Percentiles rank a stretch among this genome's conserved stretches.
These are phyloP conservation scores for Drosophila aff. DNA, from an alignment of 1,140 invertebrate genomes.

Conservation along the genomic window DNA sequence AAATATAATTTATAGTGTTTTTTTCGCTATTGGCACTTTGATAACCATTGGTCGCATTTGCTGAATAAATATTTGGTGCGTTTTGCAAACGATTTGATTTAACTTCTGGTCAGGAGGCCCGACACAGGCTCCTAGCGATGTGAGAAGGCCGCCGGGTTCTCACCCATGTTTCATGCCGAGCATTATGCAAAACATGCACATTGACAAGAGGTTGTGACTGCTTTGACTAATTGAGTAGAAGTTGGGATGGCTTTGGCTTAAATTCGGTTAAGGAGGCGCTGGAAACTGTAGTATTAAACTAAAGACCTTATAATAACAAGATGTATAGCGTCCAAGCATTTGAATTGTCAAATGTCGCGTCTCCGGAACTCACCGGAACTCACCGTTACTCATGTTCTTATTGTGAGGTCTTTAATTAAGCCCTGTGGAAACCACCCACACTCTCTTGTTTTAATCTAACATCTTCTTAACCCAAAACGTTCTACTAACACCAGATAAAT, in stretches of 20 bases:
- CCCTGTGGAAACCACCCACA: neutral
- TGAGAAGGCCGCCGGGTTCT: constrained; percentile 23
- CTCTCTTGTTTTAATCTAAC: constrained; percentile 1
- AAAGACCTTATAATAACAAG: neutral
- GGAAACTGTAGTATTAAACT: constrained; percentile 7
- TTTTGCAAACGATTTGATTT: constrained; percentile 67
- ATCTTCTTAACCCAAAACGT: neutral
- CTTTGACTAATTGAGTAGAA: constrained; percentile 46
- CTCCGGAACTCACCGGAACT: no score
- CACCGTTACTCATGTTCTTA: neutral
- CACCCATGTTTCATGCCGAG: constrained; percentile 40
- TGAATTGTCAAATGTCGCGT: no score
- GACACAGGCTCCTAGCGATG: constrained; percentile 7
- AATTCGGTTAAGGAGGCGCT: constrained; percentile 13
- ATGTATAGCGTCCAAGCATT: neutral
- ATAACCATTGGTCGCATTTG: constrained; percentile 33
- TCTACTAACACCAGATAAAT: constrained; percentile 34
- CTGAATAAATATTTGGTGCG: constrained; percentile 71
- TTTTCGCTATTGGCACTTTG: constrained; percentile 23
- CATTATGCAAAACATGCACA: constrained; percentile 78
- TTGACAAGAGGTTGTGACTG: constrained; percentile 34
- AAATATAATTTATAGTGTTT: constrained; percentile 38
- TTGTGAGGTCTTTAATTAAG: neutral
- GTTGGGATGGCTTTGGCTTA: constrained; percentile 31
- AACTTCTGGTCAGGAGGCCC: constrained; percentile 36